Conservation (phyloP, 2,797 vertebrate genomes). For the Uromys caudimaculatus region DNA sequence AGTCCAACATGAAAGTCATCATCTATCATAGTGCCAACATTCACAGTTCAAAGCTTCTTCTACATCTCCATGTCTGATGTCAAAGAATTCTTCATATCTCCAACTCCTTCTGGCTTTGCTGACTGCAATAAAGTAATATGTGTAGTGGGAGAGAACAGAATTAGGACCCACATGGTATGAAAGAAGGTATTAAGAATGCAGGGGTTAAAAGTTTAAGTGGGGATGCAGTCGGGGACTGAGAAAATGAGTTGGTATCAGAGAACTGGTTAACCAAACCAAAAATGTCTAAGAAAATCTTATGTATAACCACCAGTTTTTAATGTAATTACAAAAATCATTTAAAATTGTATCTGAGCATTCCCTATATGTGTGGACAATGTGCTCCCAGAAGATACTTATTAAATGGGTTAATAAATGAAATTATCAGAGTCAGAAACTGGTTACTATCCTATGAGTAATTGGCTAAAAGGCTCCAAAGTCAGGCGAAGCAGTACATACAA, state of each 20-base stretch:
- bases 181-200: background rate
- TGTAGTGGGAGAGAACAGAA: background rate
- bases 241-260: background rate
- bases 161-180: background rate
- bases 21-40: background rate
- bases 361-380: background rate
- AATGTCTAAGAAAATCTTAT: background rate
- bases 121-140: too few relatives aligned
- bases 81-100: background rate
- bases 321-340: too few relatives aligned
- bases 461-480: background rate
- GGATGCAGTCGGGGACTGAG: too few relatives aligned
- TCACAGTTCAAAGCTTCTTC: background rate
- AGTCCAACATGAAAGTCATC: background rate
- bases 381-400: background rate
- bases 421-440: background rate
- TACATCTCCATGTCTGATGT: background rate
- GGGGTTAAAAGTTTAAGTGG: background rate
- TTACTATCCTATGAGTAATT: background rate
- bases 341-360: background rate
- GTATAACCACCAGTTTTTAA: background rate
- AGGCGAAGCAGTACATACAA: background rate
- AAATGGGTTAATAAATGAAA: background rate
- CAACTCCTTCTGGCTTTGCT: background rate
- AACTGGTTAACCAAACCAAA: background rate